Percentiles rank a stretch among this genome's conserved stretches.
Evolutionary conservation across 1,140 invertebrate species (phyloP).

Genomic region (Orchesella cincta): DNA sequence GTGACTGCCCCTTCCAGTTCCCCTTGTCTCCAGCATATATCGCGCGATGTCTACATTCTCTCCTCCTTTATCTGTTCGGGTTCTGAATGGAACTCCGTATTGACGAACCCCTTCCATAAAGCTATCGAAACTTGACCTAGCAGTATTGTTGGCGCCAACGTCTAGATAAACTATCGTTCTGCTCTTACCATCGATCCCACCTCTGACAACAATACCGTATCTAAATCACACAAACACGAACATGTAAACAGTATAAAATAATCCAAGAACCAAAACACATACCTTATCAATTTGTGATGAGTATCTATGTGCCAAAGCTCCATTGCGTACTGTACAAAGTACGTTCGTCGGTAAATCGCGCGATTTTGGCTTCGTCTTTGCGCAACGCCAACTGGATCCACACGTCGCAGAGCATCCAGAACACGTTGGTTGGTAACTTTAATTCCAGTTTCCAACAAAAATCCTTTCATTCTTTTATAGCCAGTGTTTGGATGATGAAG

Average conservation of each 20-base stretch:
- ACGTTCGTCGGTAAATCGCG: slow-evolving; percentile 33
- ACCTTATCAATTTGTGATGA: slow-evolving; percentile 40
- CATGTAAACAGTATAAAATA: neutral
- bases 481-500: slow-evolving; percentile 34
- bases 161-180: slow-evolving; percentile 4
- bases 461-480: slow-evolving; percentile 44
- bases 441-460: neutral
- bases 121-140: neutral
- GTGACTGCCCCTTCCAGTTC: slow-evolving; percentile 38
- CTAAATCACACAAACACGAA: neutral
- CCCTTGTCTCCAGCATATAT: slow-evolving; percentile 40
- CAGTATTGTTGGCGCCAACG: slow-evolving; percentile 7
- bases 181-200: slow-evolving; percentile 30
- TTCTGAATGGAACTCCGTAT: neutral
- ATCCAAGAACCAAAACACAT: neutral
- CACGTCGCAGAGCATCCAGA: slow-evolving; percentile 19
- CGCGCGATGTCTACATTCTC: slow-evolving; percentile 38
- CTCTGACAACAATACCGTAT: neutral
- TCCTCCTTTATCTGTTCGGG: slow-evolving; percentile 40
- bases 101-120: neutral
- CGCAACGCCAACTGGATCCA: slow-evolving; percentile 39
- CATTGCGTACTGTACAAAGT: slow-evolving; percentile 33
- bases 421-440: slow-evolving; percentile 28
- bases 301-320: slow-evolving; percentile 43
- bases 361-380: slow-evolving; percentile 28